phyloP scores from a whole-genome alignment of 2,113 vertebrate genomes.

The Calidris pugnax region DNA sequence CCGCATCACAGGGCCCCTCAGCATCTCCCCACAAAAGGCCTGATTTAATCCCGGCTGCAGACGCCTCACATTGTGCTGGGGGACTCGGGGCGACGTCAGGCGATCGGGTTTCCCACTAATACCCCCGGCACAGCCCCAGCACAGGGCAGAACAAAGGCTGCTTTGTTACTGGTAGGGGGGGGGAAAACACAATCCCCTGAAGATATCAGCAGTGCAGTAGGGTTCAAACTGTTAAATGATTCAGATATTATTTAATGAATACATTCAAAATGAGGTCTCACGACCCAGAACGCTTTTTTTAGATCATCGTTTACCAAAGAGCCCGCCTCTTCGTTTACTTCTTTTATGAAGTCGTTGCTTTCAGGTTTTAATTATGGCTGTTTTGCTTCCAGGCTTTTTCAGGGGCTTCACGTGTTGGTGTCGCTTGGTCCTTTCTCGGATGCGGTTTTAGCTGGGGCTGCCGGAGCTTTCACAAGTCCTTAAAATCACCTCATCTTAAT shows the following conservation, averaged over 20 bases:
- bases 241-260: conserved; percentile 68
- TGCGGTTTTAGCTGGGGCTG: neutral
- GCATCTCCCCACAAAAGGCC: conserved; percentile 56
- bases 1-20: neutral
- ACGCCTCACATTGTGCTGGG: conserved; percentile 26
- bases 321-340: neutral
- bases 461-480: neutral
- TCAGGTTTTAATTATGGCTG: conserved; percentile 46
- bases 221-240: conserved; percentile 61
- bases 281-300: conserved; percentile 31
- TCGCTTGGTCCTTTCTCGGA: neutral
- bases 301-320: conserved; percentile 24
- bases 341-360: conserved; percentile 16
- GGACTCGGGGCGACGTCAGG: conserved; percentile 38
- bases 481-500: neutral
- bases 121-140: conserved; percentile 59
- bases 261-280: conserved; percentile 43
- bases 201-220: conserved; percentile 64
- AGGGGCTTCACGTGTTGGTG: neutral
- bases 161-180: conserved; percentile 64
- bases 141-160: conserved; percentile 60
- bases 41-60: conserved; percentile 53
- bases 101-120: conserved; percentile 70
- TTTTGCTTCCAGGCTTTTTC: conserved; percentile 19
- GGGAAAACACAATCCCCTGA: conserved; percentile 38